Evolutionary conservation across 2,888 invertebrate genomes (phyloP), one percentile per base, ranked within the genome.

Genomic region (Tetheella fluctuosa): DNA sequence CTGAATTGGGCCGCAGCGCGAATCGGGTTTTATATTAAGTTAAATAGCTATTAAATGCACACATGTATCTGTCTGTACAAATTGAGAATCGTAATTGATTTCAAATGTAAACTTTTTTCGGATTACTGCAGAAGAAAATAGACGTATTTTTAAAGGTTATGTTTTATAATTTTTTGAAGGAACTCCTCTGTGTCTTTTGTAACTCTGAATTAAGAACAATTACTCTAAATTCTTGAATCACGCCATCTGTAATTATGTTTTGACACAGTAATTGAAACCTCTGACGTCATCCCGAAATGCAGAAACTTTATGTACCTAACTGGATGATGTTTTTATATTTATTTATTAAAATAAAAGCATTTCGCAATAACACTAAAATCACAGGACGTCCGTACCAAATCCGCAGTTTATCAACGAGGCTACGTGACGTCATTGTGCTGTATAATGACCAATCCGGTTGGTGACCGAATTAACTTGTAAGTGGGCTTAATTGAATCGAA

Each of bases 401-500:
- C 83, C 79, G 65, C 72, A 74, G 79, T 81, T 79, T 76, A 83
- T 82, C 78, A 81, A 79, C 75, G 76, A 66, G 71, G 68, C 71
- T 71, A 80, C 80, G 81, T 81, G 82, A 75, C 73, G 77, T 76
- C 80, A 77, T 73, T 71, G 65, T 60, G 63, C 61, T 67, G 69
- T 70, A 67, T 74, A 72, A 80, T 73, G 73, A 71, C 68, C 72
- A 67, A 67, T 63, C 64, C 59, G 59, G 65, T 69, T 69, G 63
- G 72, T 70, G 64, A 71, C 60, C 62, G 64, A 69, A 69, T 73
- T 73, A 69, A 73, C 57, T 30, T 67, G 59, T 56, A 67, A 65
- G 65, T 61, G 48, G 56, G 56, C 42, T 52, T 55, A 56, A 57
- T 57, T 60, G 56, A 39, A 53, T 17, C 10, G 48, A 3, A 15